Conservation (phyloP, 2,888 invertebrate species). For the Melanophora roralis region DNA sequence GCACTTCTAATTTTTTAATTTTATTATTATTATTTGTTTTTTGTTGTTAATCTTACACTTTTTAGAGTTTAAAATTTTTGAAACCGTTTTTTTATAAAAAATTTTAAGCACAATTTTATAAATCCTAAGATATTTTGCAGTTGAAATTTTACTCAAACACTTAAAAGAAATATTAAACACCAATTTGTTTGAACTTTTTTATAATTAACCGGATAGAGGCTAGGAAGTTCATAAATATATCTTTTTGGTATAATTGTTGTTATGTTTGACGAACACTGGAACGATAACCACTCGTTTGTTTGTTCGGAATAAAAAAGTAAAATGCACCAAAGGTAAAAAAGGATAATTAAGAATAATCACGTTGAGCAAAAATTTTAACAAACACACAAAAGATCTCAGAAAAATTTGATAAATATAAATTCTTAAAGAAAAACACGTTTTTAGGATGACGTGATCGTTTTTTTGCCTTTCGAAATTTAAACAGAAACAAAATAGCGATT, state of each 20-base stretch:
- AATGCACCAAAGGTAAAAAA: background rate
- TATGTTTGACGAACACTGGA: no score
- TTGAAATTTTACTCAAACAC: no score
- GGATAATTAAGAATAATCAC: background rate
- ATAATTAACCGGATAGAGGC: no score
- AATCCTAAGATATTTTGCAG: background rate
- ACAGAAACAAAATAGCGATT: no score
- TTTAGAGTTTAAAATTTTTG: background rate
- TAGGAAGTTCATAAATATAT: no score
- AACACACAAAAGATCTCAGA: background rate
- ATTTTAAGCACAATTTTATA: background rate
- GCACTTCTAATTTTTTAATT: background rate
- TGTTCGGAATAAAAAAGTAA: background rate
- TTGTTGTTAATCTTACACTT: background rate
- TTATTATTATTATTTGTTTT: no score
- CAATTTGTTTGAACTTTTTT: background rate
- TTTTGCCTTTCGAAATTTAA: no score
- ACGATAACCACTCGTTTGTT: background rate
- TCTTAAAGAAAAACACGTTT: background rate
- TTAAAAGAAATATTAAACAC: no score
- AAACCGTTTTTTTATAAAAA: background rate
- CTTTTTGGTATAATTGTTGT: no score
- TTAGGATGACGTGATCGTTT: background rate
- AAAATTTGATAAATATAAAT: conserved; percentile 28
- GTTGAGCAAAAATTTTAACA: background rate